phyloP scores from a whole-genome alignment of 2,113 vertebrate species.

The Otis tarda region DNA sequence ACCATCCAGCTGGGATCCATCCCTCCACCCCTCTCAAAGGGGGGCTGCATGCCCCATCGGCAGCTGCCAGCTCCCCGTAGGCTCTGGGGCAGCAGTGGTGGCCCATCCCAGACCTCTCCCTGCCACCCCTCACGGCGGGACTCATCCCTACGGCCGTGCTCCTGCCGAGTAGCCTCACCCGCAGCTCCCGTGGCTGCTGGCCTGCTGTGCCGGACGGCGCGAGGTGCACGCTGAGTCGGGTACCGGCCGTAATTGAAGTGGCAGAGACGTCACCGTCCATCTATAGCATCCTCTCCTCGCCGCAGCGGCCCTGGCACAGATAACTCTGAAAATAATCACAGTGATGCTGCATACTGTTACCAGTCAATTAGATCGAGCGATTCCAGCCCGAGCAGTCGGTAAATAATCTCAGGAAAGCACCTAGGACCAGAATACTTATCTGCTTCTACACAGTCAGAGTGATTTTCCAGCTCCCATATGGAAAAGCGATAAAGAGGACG shows the following conservation, averaged over 20 bases:
- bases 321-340: not conserved
- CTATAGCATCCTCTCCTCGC: conserved; percentile 69
- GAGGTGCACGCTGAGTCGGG: conserved; percentile 65
- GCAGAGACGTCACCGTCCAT: conserved; percentile 79
- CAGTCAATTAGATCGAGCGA: conserved; percentile 73
- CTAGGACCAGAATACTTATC: conserved; percentile 69
- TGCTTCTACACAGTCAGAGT: conserved; percentile 68
- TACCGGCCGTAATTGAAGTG: conserved; percentile 78
- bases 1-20: not conserved
- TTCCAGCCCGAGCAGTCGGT: conserved; percentile 68
- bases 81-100: rapidly evolving
- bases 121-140: rapidly evolving
- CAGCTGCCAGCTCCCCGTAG: not conserved
- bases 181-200: conserved; percentile 1
- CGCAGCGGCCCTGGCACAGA: not conserved
- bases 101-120: not conserved
- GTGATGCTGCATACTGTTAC: conserved; percentile 61
- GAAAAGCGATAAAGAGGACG: conserved; percentile 62
- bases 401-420: conserved; percentile 72
- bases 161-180: not conserved
- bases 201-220: conserved; percentile 72
- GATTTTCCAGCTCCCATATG: conserved; percentile 67
- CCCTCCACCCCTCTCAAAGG: not conserved
- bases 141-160: not conserved
- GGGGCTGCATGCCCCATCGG: not conserved